These are phyloP conservation scores for Sarcophaga rosellei DNA, from an alignment of 2,888 invertebrate genomes.

Conservation along the genomic window DNA sequence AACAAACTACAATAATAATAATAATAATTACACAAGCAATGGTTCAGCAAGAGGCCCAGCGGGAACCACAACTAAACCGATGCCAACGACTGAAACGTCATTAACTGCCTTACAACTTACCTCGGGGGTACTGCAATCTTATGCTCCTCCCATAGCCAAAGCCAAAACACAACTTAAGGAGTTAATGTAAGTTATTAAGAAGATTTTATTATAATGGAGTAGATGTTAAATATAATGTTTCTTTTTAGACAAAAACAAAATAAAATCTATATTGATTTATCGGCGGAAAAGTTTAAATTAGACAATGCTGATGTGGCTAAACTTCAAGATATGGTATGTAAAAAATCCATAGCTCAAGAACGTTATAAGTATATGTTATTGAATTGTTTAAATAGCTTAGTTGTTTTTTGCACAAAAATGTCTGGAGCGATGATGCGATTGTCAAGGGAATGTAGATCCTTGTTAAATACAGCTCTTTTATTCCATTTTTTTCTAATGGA, in stretches of 20 bases:
- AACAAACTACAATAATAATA: slow-evolving; percentile 21
- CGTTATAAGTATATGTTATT: too few species aligned
- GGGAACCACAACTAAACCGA: background rate
- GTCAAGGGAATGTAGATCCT: too few species aligned
- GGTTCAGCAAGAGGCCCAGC: background rate
- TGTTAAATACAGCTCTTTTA: too few species aligned
- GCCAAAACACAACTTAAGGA: slow-evolving; percentile 77
- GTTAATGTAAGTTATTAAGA: slow-evolving; percentile 74
- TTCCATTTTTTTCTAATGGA: too few species aligned
- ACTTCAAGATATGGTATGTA: slow-evolving; percentile 78
- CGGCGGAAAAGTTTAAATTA: slow-evolving; percentile 78
- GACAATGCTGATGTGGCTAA: slow-evolving; percentile 77
- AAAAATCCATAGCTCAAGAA: background rate
- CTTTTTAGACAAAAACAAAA: slow-evolving; percentile 78
- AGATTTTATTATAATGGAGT: background rate
- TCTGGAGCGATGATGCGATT: too few species aligned
- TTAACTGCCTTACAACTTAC: slow-evolving; percentile 75
- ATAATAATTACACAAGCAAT: slow-evolving; percentile 20
- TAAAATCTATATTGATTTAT: slow-evolving; percentile 79
- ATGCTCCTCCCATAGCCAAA: slow-evolving; percentile 76
- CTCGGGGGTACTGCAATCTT: slow-evolving; percentile 75
- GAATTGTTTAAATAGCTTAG: too few species aligned
- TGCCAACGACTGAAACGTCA: slow-evolving; percentile 59
- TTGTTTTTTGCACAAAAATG: too few species aligned
- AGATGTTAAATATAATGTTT: too few species aligned